These are phyloP conservation scores for Eilema griseolum DNA, from an alignment of 2,888 invertebrate species.

Conservation along the genomic window DNA sequence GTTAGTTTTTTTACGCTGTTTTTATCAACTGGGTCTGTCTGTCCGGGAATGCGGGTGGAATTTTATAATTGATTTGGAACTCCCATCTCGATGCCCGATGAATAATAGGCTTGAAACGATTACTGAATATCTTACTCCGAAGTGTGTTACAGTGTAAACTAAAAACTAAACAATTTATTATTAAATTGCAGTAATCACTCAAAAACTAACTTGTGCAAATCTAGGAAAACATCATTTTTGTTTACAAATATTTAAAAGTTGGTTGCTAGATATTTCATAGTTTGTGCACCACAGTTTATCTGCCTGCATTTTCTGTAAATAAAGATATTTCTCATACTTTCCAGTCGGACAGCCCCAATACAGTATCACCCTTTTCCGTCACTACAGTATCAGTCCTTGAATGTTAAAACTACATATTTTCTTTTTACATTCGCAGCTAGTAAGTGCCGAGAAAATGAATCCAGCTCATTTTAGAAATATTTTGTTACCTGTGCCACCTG, in stretches of 20 bases:
- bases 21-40: not conserved
- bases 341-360: too few relatives aligned
- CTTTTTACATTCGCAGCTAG: not conserved
- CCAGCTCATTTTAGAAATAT: constrained; percentile 49
- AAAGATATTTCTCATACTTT: too few relatives aligned
- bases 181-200: not conserved
- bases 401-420: not conserved
- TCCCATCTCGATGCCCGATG: not conserved
- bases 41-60: not conserved
- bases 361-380: too few relatives aligned
- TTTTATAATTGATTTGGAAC: not conserved
- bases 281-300: not conserved
- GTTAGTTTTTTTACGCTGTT: not conserved
- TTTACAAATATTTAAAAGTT: not conserved
- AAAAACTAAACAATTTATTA: not conserved
- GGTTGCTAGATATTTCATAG: not conserved
- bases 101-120: not conserved
- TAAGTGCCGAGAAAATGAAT: not conserved
- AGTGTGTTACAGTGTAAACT: not conserved
- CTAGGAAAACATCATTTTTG: not conserved
- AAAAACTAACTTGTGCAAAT: not conserved
- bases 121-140: not conserved
- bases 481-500: constrained; percentile 54
- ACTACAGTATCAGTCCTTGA: too few relatives aligned
- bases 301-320: too few relatives aligned